phyloP scores from a whole-genome alignment of 2,797 vertebrate species.

The Borostomias antarcticus region DNA sequence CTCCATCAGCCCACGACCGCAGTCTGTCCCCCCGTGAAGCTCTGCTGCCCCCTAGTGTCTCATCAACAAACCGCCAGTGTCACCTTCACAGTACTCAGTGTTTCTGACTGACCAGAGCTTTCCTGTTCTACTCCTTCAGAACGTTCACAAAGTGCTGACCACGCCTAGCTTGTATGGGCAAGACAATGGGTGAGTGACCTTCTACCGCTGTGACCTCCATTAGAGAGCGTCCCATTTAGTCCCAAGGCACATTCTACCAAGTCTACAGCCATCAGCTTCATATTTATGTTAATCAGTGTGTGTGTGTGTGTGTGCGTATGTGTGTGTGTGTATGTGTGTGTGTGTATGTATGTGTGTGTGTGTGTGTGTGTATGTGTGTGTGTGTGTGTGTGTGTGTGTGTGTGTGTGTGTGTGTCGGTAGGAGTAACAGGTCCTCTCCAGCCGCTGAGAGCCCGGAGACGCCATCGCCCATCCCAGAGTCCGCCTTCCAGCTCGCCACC shows the following conservation, averaged over 20 bases:
- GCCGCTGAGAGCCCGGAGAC: conserved; percentile 57
- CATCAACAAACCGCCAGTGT: background rate
- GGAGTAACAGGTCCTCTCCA: conserved; percentile 56
- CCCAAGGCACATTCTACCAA: no score
- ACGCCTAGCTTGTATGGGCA: conserved; percentile 65
- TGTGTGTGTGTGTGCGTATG: background rate
- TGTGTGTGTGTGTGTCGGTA: conserved; percentile 20
- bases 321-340: background rate
- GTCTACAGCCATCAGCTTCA: no score
- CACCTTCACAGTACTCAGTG: background rate
- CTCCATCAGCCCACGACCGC: background rate
- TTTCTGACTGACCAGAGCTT: background rate
- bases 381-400: background rate
- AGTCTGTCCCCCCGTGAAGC: background rate
- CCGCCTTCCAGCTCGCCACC: conserved; percentile 76
- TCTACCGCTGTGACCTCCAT: background rate
- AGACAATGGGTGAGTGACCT: conserved; percentile 76
- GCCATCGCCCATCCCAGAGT: conserved; percentile 68
- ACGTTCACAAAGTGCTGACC: conserved; percentile 86
- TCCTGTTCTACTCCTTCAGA: conserved; percentile 67
- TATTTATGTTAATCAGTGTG: background rate
- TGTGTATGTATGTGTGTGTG: background rate
- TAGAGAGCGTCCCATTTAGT: background rate
- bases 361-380: background rate
- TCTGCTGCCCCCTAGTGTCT: background rate